Evolutionary conservation across 2,797 vertebrate species (phyloP).

Genomic region (Enoplosus armatus): DNA sequence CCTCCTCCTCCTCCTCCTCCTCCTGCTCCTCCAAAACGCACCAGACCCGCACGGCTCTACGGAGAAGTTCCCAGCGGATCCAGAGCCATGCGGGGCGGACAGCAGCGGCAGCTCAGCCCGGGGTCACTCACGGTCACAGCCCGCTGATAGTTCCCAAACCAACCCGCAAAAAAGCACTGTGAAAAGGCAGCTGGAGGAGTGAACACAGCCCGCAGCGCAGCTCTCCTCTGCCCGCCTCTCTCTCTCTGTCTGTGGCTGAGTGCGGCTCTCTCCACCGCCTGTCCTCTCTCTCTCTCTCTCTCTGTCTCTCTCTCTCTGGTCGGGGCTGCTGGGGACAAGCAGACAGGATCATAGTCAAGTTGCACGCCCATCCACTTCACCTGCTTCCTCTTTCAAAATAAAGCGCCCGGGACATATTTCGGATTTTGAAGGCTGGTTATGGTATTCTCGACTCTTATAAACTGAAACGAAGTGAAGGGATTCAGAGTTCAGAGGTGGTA

Average conservation of each 20-base stretch:
- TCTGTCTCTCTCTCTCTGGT: no score
- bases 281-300: not conserved
- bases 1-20: slow-evolving; percentile 4
- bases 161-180: not conserved
- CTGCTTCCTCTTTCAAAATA: slow-evolving; percentile 50
- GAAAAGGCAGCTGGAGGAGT: not conserved
- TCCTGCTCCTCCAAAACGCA: slow-evolving; percentile 14
- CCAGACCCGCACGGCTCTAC: slow-evolving; percentile 38
- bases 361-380: not conserved
- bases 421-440: no score
- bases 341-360: slow-evolving; percentile 27
- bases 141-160: not conserved
- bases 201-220: slow-evolving; percentile 20
- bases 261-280: slow-evolving; percentile 11
- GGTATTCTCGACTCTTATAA: no score
- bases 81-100: slow-evolving; percentile 30
- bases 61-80: slow-evolving; percentile 30
- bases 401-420: no score
- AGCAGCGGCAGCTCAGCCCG: slow-evolving; percentile 24
- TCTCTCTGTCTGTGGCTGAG: not conserved
- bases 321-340: slow-evolving; percentile 55
- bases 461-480: no score
- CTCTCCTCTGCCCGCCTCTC: slow-evolving; percentile 2
- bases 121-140: not conserved
- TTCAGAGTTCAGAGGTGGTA: no score